Conservation (phyloP, 2,888 invertebrate species). For the Byasa hedistus region DNA sequence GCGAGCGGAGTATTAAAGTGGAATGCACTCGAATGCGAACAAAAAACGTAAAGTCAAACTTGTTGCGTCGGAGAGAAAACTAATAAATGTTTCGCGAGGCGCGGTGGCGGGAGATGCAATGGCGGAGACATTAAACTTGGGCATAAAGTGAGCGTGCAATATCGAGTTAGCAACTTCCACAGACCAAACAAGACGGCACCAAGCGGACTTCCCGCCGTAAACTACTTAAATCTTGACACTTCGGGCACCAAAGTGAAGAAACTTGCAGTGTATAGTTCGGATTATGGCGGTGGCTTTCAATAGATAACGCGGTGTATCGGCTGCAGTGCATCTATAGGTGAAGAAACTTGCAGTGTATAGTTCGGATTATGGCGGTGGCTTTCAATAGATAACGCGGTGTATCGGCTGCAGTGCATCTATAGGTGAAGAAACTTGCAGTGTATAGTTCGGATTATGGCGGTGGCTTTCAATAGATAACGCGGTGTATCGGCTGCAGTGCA, state of each 20-base stretch:
- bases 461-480: slow-evolving; percentile 41
- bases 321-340: slow-evolving; percentile 22
- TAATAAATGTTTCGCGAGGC: slow-evolving; percentile 64
- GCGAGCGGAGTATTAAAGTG: slow-evolving; percentile 36
- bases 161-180: slow-evolving; percentile 69
- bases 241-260: slow-evolving; percentile 42
- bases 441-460: slow-evolving; percentile 40
- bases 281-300: slow-evolving; percentile 42
- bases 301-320: slow-evolving; percentile 37
- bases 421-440: slow-evolving; percentile 43
- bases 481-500: background rate
- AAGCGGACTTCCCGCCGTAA: slow-evolving; percentile 63
- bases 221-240: slow-evolving; percentile 75
- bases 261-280: slow-evolving; percentile 39
- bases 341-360: slow-evolving; percentile 43
- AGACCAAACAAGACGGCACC: slow-evolving; percentile 61
- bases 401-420: background rate
- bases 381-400: slow-evolving; percentile 39
- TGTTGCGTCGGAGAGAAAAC: slow-evolving; percentile 62
- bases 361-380: slow-evolving; percentile 41
- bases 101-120: slow-evolving; percentile 48
- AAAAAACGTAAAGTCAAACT: slow-evolving; percentile 53
- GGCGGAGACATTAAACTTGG: slow-evolving; percentile 62
- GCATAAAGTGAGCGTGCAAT: slow-evolving; percentile 74
- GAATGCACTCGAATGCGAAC: slow-evolving; percentile 48